Conservation (phyloP, 1,140 invertebrate genomes). For the Zaprionus davidi region DNA sequence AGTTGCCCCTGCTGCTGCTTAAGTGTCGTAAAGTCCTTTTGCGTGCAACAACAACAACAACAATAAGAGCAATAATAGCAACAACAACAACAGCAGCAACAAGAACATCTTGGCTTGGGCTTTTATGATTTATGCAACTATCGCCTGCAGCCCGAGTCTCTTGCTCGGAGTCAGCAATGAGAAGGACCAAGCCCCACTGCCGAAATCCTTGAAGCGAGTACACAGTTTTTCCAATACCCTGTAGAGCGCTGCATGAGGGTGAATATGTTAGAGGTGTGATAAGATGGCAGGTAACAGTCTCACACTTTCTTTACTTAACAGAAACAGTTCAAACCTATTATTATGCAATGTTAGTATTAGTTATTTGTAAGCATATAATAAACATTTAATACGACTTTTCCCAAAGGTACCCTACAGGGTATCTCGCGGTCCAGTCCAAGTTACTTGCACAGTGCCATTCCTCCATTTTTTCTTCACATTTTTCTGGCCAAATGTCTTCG, state of each 20-base stretch:
- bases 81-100: conserved; percentile 31
- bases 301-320: too few relatives aligned
- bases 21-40: conserved; percentile 79
- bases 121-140: conserved; percentile 83
- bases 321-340: too few relatives aligned
- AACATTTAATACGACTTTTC: too few relatives aligned
- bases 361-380: too few relatives aligned
- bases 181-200: conserved; percentile 51
- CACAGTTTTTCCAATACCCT: conserved; percentile 11
- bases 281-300: too few relatives aligned
- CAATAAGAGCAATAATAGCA: conserved; percentile 30
- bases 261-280: background rate
- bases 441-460: conserved; percentile 24
- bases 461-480: conserved; percentile 6
- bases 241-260: background rate
- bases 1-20: conserved; percentile 51
- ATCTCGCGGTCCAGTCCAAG: background rate
- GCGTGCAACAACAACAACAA: conserved; percentile 40
- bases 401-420: background rate
- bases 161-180: background rate
- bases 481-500: conserved; percentile 67
- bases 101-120: conserved; percentile 34
- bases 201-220: conserved; percentile 74
- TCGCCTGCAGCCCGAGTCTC: conserved; percentile 68
- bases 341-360: too few relatives aligned